phyloP scores from a whole-genome alignment of 2,797 vertebrate genomes.

The Aplochiton taeniatus region DNA sequence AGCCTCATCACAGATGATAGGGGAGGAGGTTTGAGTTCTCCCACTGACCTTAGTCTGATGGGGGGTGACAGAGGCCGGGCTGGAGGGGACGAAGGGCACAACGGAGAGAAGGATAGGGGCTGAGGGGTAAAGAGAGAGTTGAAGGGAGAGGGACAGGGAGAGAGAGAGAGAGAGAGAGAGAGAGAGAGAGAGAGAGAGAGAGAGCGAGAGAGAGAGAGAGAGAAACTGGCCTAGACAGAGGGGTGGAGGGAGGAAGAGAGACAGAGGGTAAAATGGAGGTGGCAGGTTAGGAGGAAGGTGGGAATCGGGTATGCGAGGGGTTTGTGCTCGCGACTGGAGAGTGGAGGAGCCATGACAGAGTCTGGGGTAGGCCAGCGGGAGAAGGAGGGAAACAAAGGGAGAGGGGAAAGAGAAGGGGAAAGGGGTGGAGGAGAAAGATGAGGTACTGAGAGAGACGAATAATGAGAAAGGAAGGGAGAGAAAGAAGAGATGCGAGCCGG shows the following conservation, averaged over 20 bases:
- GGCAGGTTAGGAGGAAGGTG: no score
- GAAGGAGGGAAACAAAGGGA: constrained; percentile 18
- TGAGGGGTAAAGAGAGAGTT: background rate
- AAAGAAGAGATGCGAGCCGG: constrained; percentile 36
- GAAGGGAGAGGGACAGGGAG: constrained; percentile 25
- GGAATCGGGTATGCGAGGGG: constrained; percentile 28
- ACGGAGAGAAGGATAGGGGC: constrained; percentile 16
- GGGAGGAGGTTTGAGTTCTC: constrained; percentile 41
- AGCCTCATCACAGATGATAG: constrained; percentile 29
- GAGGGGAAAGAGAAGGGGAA: background rate
- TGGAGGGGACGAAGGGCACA: constrained; percentile 3
- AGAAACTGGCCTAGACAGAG: constrained; percentile 30
- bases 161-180: constrained; percentile 7
- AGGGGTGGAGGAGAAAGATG: no score
- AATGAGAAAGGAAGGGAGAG: constrained; percentile 8
- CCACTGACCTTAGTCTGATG: constrained; percentile 54
- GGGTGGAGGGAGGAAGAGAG: no score
- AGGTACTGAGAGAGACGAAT: constrained; percentile 3
- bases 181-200: constrained; percentile 9
- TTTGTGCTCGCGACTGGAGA: constrained; percentile 49
- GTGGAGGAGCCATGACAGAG: constrained; percentile 58
- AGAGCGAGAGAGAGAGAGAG: constrained; percentile 1
- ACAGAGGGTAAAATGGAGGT: no score
- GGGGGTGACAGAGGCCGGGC: constrained; percentile 29
- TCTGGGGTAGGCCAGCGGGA: constrained; percentile 52